A percentile compares a stretch with the other conserved stretches of the same genome.
phyloP scores from a whole-genome alignment of 2,888 invertebrate genomes.

The Drosophila kuntzei region DNA sequence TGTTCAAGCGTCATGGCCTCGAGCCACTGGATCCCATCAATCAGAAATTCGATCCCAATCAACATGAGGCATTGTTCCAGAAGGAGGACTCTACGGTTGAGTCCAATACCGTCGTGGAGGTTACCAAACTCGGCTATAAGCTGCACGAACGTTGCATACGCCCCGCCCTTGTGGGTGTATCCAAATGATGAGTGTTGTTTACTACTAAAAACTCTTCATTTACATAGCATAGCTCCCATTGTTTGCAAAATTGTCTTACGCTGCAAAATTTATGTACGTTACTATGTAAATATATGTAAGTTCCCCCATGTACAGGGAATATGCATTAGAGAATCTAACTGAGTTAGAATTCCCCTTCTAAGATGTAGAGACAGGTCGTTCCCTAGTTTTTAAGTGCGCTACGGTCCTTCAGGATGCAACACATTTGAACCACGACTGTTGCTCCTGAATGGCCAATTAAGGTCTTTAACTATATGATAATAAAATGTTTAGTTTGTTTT shows the following conservation, averaged over 20 bases:
- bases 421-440: conserved; percentile 39
- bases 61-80: conserved; percentile 98
- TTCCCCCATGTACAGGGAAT: conserved; percentile 24
- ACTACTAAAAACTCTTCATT: conserved; percentile 4
- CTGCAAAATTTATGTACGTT: conserved; percentile 67
- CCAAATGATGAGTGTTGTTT: conserved; percentile 86
- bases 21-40: conserved; percentile 94
- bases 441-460: conserved; percentile 34
- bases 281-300: conserved; percentile 58
- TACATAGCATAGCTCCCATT: conserved; percentile 52
- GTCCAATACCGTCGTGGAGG: conserved; percentile 95
- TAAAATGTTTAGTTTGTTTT: conserved; percentile 43
- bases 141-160: conserved; percentile 96
- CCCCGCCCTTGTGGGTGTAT: conserved; percentile 98
- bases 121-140: conserved; percentile 98
- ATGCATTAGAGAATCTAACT: conserved; percentile 6
- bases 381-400: conserved; percentile 43
- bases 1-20: conserved; percentile 96
- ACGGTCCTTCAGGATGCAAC: conserved; percentile 29
- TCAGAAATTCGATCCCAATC: conserved; percentile 98
- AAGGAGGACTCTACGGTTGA: conserved; percentile 93
- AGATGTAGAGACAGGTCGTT: conserved; percentile 7
- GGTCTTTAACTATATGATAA: conserved; percentile 22
- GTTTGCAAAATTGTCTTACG: conserved; percentile 65
- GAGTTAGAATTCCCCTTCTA: neutral